Evolutionary conservation across 2,113 vertebrate genomes (phyloP).

Genomic region (Corythoichthys intestinalis): DNA sequence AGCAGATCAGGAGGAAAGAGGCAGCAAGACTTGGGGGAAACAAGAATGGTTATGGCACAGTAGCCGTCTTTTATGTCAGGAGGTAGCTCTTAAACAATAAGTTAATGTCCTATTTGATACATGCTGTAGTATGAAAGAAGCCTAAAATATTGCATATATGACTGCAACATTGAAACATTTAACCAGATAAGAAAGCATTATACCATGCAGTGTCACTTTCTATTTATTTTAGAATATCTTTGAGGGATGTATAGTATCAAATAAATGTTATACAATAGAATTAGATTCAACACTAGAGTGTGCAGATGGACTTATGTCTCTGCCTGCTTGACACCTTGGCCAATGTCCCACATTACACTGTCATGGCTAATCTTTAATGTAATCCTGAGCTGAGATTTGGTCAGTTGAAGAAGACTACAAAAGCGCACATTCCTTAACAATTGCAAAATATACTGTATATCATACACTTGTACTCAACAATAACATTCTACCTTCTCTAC

Average conservation of each 20-base stretch:
- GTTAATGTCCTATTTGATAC: not conserved
- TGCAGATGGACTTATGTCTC: not conserved
- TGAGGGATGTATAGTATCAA: no score
- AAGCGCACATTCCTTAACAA: not conserved
- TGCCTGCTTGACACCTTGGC: constrained; percentile 13
- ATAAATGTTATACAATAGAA: not conserved
- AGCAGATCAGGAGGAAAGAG: constrained; percentile 48
- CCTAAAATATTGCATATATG: no score
- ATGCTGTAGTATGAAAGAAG: no score
- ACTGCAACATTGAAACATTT: no score
- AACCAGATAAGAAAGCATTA: no score
- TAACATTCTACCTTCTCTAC: not conserved
- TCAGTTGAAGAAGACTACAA: not conserved
- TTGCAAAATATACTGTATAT: not conserved
- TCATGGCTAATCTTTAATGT: constrained; percentile 23
- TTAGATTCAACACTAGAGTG: not conserved
- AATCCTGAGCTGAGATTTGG: constrained; percentile 25
- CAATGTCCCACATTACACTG: constrained; percentile 13
- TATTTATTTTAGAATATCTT: no score
- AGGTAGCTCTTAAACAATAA: not conserved
- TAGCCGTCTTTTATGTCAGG: not conserved
- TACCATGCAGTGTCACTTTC: no score
- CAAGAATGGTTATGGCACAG: constrained; percentile 18
- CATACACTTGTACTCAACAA: not conserved
- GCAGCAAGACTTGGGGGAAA: constrained; percentile 29